Base-by-base conservation (phyloP, 92 coral and sea anemone species). In the Epizoanthus ramosus region DNA sequence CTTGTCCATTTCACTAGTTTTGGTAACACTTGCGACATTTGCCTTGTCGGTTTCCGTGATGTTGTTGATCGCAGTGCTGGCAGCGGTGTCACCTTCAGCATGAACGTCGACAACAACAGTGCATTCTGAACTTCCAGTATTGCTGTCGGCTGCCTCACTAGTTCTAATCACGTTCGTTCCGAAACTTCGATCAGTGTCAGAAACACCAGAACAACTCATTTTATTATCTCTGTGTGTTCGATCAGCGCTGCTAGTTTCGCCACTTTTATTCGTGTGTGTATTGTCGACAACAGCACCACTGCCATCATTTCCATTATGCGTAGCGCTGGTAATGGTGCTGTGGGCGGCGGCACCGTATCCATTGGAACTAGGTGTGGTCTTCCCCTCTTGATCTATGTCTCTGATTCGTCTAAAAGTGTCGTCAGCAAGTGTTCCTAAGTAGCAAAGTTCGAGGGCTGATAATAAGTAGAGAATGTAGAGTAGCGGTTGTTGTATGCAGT, bases 351-450 rank as follows among this genome's bases (percentile, higher is more conserved):
- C 7, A 64, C 82, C 82, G 35, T 77, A 77, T 13, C 71, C 82
- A 16, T 5, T 0, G 33, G 57, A 9, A 16, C 47, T 28, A 13
- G 47, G 31, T 19, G 64, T 23, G 4, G 15, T 21, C 21, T 41
- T 24, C 14, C 23, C 23, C 19, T 31, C 57, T 14, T 25, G n/a
- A 15, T 52, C 57, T 79, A 45, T 67, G 22, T 71, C 41, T 47
- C 43, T 50, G 8, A 89, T 58, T 73, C 89, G 77, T 39, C 89
- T 57, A 41, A 86, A 50, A 13, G 92, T 89, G 66, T 89, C 92
- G 39, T 81, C 79, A 31, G 92, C 89, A 53, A 89, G 73, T 8
- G 87, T 88, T 5, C 92, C 92, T 88, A 61, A 39, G 67, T 23
- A 47, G 15, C 31, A 28, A 28, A 28, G 31, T 28, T 28, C 31